Base-by-base conservation (phyloP, 2,797 vertebrate species). In the Eupleurogrammus muticus region DNA sequence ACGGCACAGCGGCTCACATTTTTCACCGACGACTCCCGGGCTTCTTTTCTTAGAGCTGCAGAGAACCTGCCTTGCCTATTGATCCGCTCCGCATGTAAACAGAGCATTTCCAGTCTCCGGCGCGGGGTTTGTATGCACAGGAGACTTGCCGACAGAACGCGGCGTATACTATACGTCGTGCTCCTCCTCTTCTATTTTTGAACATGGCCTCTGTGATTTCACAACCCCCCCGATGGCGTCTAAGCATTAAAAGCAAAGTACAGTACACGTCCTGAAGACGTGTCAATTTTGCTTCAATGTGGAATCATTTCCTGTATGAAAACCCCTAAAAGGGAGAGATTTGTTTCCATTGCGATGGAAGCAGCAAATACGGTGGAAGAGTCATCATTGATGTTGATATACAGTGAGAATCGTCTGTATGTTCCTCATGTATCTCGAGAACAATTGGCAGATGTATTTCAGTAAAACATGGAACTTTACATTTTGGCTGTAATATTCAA, bases 11-110 rank as follows among this genome's bases (percentile, higher is more conserved):
- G 13, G 72, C 47, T 35, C 65, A 17, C 71, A 63, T 20, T 21
- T 57, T 71, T 56, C 49, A 36, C 28, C 28, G 28, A 28, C 21
- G 36, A 65, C 71, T 73, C 48, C 14, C 70, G 5, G 67, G 73
- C 54, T 80, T 87, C 80, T 89, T 87, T 86, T 88, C 83, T 86
- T 82, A 60, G 84, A 77, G 73, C 76, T 76, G 83, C 77, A 56
- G 66, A 72, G 79, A 85, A 83, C 89, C 69, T 40, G 74, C 66
- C 65, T 84, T 40, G 42, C 60, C 47, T 88, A 90, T 92, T 72
- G 90, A 91, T 89, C 82, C 46, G 10, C 55, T 79, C n/a, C 32
- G 34, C 75, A 81, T 82, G 84, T 87, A 90, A 87, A 89, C 83
- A 82, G 77, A 82, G 70, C 74, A 73, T 85, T 81, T 66, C 36